Evolutionary conservation across 92 coral and sea anemone genomes (phyloP).

Genomic region (Muricea muricata): DNA sequence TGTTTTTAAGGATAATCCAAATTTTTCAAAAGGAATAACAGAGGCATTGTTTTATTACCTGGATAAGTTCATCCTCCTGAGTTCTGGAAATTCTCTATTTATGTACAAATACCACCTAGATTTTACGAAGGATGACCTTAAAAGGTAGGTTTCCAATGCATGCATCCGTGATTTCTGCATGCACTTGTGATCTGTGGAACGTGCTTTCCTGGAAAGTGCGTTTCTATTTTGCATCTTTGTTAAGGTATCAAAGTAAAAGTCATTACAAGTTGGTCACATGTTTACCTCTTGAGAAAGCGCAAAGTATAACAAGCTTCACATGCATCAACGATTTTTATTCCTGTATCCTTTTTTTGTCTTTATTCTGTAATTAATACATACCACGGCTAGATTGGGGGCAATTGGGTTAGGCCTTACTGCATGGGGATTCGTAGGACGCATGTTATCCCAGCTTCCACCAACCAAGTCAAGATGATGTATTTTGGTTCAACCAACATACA

Average conservation of each 20-base stretch:
- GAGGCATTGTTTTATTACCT: slow-evolving; percentile 89
- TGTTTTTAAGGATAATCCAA: slow-evolving; percentile 80
- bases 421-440: too few relatives aligned
- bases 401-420: too few relatives aligned
- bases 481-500: too few relatives aligned
- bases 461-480: too few relatives aligned
- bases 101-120: slow-evolving; percentile 90
- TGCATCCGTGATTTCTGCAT: too few relatives aligned
- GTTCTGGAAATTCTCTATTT: slow-evolving; percentile 85
- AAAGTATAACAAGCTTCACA: slow-evolving; percentile 82
- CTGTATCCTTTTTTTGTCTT: slow-evolving; percentile 78
- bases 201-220: too few relatives aligned
- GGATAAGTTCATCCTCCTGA: slow-evolving; percentile 86
- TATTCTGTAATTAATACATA: background rate
- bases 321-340: slow-evolving; percentile 91
- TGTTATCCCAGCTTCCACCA: too few relatives aligned
- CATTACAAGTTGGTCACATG: slow-evolving; percentile 84
- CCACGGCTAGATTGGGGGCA: too few relatives aligned
- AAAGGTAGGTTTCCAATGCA: too few relatives aligned
- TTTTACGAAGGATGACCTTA: slow-evolving; percentile 83
- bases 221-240: background rate
- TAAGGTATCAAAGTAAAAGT: slow-evolving; percentile 83
- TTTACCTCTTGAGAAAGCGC: slow-evolving; percentile 82
- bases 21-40: slow-evolving; percentile 80
- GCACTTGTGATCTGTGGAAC: too few relatives aligned